These are phyloP conservation scores for Brienomyrus brachyistius DNA, from an alignment of 2,113 vertebrate genomes.

Conservation along the genomic window DNA sequence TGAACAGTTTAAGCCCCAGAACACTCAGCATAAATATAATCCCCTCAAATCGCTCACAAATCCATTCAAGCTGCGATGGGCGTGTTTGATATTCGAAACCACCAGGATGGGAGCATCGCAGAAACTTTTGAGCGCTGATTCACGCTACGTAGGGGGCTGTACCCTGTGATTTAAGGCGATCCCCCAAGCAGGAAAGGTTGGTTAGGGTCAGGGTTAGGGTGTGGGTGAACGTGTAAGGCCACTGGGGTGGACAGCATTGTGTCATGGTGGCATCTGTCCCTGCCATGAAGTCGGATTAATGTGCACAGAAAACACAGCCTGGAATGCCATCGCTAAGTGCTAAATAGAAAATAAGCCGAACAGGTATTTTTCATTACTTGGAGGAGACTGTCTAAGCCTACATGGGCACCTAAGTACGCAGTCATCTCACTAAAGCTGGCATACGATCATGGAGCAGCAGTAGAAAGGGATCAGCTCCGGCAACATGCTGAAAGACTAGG, in stretches of 20 bases:
- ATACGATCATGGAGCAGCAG: neutral
- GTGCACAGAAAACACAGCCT: neutral
- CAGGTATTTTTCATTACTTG: neutral
- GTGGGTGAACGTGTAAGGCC: neutral
- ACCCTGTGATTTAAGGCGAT: constrained; percentile 60
- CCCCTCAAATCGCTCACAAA: neutral
- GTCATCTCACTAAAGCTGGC: neutral
- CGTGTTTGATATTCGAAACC: neutral
- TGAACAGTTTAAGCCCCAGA: neutral
- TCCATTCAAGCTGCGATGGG: neutral
- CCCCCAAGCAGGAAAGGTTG: neutral
- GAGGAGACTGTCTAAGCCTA: neutral
- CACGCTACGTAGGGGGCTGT: neutral
- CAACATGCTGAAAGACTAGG: neutral
- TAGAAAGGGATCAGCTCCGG: neutral
- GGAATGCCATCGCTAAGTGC: neutral
- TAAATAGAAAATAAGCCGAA: neutral
- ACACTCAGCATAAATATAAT: neutral
- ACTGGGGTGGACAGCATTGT: neutral
- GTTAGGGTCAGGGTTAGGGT: neutral
- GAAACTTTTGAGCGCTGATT: neutral
- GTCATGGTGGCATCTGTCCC: neutral
- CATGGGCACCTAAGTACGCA: neutral
- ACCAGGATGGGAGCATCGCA: neutral
- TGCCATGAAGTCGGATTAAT: neutral